These are phyloP conservation scores for Pyrocephalus nanus DNA, from an alignment of 2,797 vertebrate species.

Conservation along the genomic window DNA sequence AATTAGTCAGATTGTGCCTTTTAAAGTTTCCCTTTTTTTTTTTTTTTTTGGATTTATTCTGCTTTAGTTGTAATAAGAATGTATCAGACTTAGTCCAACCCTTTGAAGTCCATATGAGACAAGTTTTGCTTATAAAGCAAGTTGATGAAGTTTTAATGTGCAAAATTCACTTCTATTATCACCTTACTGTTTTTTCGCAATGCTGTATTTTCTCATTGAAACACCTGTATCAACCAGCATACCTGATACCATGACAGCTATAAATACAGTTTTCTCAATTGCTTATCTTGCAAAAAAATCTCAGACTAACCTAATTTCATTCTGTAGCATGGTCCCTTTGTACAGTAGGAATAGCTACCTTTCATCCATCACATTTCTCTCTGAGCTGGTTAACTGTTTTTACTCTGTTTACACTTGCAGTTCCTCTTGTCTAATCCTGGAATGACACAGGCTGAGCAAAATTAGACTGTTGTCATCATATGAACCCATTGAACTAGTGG, in stretches of 20 bases:
- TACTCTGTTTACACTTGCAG: neutral
- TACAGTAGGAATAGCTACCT: neutral
- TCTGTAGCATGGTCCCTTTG: neutral
- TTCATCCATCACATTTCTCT: neutral
- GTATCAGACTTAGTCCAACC: neutral
- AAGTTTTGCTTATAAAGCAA: neutral
- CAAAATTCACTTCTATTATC: neutral
- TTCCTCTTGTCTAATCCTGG: neutral
- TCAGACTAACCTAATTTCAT: neutral
- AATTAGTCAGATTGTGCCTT: neutral
- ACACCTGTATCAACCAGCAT: neutral
- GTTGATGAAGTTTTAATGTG: neutral
- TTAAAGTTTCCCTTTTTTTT: neutral
- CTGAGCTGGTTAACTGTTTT: neutral
- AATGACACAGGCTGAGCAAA: neutral
- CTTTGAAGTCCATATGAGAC: neutral
- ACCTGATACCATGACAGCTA: neutral
- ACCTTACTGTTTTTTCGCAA: neutral
- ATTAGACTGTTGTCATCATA: neutral
- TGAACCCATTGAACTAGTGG: neutral
- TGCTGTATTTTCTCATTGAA: neutral
- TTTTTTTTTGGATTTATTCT: neutral
- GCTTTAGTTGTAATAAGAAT: neutral
- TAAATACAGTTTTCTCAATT: neutral
- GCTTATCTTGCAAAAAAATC: neutral